These are phyloP conservation scores for Brachyrhaphis roseni DNA, from an alignment of 2,797 vertebrate species.

Conservation along the genomic window DNA sequence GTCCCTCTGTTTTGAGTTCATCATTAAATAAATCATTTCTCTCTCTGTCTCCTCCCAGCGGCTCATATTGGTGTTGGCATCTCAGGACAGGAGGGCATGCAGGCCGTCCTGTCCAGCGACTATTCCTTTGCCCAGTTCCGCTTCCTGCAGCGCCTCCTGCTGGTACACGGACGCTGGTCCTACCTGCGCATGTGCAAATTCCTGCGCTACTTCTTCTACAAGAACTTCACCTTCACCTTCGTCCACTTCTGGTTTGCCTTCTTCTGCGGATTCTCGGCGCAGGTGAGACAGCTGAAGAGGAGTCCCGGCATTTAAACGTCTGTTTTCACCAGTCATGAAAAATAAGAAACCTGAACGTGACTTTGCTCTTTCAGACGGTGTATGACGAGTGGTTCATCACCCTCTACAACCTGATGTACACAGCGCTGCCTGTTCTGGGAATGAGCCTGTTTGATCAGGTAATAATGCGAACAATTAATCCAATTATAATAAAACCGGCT, in stretches of 20 bases:
- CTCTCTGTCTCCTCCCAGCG: constrained; percentile 69
- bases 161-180: constrained; percentile 96
- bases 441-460: constrained; percentile 98
- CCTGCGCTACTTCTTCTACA: constrained; percentile 96
- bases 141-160: constrained; percentile 91
- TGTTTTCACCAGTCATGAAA: background rate
- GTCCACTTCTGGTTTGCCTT: constrained; percentile 97
- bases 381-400: constrained; percentile 96
- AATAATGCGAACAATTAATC: constrained; percentile 19
- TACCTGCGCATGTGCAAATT: constrained; percentile 98
- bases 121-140: constrained; percentile 94
- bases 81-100: constrained; percentile 94
- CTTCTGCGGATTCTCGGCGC: constrained; percentile 96
- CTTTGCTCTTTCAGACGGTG: constrained; percentile 78
- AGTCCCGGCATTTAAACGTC: background rate
- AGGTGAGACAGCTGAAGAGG: constrained; percentile 79
- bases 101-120: constrained; percentile 93
- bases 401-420: constrained; percentile 94
- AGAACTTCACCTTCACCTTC: constrained; percentile 97
- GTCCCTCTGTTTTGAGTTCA: background rate
- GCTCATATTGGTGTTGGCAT: constrained; percentile 95
- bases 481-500: no score
- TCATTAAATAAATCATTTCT: background rate
- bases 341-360: background rate
- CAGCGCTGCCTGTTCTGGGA: constrained; percentile 91